Conservation (phyloP, 2,888 invertebrate genomes). For the Mycalesis mineus region DNA sequence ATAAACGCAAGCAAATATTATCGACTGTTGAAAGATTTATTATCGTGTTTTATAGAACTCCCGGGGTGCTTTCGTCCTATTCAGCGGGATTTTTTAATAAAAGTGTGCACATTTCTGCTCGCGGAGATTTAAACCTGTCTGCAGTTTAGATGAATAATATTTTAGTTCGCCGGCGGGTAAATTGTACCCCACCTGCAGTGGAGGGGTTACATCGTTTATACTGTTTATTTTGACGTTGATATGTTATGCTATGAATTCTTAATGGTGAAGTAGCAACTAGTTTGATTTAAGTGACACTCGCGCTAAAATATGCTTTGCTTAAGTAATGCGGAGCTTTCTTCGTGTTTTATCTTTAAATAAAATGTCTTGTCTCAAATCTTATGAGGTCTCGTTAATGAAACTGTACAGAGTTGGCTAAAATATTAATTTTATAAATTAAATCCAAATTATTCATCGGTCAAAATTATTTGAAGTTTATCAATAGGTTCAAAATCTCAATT, state of each 20-base stretch:
- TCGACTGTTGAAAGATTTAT: constrained; percentile 8
- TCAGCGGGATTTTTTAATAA: constrained; percentile 19
- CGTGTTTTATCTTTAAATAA: not conserved
- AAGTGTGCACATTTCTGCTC: constrained; percentile 10
- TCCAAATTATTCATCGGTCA: too few species aligned
- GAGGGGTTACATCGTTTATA: constrained; percentile 11
- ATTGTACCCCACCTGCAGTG: constrained; percentile 10
- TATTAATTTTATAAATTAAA: too few species aligned
- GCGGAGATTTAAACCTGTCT: constrained; percentile 15
- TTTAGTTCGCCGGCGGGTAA: constrained; percentile 6
- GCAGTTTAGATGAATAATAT: constrained; percentile 17
- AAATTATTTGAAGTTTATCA: too few species aligned
- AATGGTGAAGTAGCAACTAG: constrained; percentile 3
- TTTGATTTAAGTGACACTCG: not conserved
- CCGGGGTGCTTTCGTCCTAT: constrained; percentile 5
- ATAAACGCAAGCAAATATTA: constrained; percentile 9
- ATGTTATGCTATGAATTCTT: constrained; percentile 11
- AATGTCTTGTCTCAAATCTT: not conserved
- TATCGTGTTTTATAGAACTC: constrained; percentile 8
- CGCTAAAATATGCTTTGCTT: not conserved
- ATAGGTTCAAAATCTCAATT: too few species aligned
- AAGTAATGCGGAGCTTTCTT: not conserved
- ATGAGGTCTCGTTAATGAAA: too few species aligned
- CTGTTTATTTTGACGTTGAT: constrained; percentile 14
- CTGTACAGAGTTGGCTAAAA: too few species aligned